A percentile compares a stretch with the other conserved stretches of the same genome.
Evolutionary conservation across 2,113 vertebrate genomes (phyloP).

Genomic region (Vireo altiloquus): DNA sequence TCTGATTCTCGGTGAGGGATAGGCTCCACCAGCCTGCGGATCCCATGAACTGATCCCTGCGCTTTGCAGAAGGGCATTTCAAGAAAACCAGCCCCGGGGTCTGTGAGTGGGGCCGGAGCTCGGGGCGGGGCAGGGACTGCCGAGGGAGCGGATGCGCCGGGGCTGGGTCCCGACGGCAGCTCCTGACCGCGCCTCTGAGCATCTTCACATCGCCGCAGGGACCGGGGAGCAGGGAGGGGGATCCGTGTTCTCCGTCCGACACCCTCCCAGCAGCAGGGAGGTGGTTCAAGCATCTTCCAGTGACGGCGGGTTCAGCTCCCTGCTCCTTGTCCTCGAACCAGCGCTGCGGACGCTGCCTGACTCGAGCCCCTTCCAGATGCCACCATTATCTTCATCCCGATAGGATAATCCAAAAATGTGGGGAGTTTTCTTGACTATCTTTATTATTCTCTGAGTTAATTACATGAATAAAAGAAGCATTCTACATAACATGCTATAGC

Average conservation of each 20-base stretch:
- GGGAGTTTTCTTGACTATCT: no score
- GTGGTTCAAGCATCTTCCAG: rapidly evolving
- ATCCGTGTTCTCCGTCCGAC: background rate
- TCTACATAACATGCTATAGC: no score
- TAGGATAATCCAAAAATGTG: no score
- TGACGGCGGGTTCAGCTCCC: background rate
- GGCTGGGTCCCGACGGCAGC: background rate
- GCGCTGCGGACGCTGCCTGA: background rate
- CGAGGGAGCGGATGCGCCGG: background rate
- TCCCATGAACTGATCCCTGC: rapidly evolving
- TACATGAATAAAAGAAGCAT: no score
- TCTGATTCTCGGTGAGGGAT: no score
- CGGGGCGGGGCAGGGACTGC: background rate
- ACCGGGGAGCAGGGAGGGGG: no score
- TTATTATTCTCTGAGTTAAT: no score
- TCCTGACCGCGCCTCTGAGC: background rate
- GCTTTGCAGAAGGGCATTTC: background rate
- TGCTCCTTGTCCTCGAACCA: rapidly evolving
- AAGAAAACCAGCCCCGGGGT: rapidly evolving
- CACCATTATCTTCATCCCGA: no score
- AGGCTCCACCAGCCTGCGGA: rapidly evolving
- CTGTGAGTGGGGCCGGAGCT: background rate
- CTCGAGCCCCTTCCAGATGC: background rate
- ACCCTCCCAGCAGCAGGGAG: background rate
- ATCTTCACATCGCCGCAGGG: background rate